These are phyloP conservation scores for Stichopus horrens DNA, from an alignment of 53 echinoderm and acorn worm species.

Conservation along the genomic window DNA sequence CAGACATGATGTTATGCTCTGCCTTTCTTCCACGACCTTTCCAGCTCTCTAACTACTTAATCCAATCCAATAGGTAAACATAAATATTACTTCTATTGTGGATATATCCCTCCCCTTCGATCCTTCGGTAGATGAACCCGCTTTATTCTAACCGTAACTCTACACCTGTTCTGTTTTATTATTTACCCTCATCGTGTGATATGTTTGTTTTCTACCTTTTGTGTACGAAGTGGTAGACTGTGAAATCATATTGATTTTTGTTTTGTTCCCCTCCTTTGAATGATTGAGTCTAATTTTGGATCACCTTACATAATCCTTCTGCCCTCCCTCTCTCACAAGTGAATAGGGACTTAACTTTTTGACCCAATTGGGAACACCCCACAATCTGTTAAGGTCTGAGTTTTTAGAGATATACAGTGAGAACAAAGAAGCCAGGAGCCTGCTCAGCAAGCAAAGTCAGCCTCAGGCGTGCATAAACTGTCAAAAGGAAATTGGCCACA, in stretches of 20 bases:
- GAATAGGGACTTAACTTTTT: conserved; percentile 11
- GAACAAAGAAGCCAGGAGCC: conserved; percentile 23
- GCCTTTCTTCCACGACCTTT: too few species aligned
- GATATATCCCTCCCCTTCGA: background rate
- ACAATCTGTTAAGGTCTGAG: background rate
- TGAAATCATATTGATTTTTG: conserved; percentile 22
- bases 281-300: background rate
- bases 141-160: background rate
- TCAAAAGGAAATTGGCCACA: background rate
- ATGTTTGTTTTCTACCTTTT: conserved; percentile 23
- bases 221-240: conserved; percentile 6
- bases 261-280: background rate
- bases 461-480: background rate
- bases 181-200: background rate
- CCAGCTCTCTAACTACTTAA: too few species aligned
- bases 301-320: background rate
- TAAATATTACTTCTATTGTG: too few species aligned
- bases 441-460: background rate
- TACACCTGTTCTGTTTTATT: conserved; percentile 12
- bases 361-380: conserved; percentile 20
- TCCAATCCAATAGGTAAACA: too few species aligned
- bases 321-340: background rate
- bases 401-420: background rate
- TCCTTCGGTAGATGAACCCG: background rate
- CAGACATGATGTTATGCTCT: too few species aligned